A percentile compares a stretch with the other conserved stretches of the same genome.
These are phyloP conservation scores for Limosa lapponica DNA, from an alignment of 2,797 vertebrate species.

Conservation along the genomic window DNA sequence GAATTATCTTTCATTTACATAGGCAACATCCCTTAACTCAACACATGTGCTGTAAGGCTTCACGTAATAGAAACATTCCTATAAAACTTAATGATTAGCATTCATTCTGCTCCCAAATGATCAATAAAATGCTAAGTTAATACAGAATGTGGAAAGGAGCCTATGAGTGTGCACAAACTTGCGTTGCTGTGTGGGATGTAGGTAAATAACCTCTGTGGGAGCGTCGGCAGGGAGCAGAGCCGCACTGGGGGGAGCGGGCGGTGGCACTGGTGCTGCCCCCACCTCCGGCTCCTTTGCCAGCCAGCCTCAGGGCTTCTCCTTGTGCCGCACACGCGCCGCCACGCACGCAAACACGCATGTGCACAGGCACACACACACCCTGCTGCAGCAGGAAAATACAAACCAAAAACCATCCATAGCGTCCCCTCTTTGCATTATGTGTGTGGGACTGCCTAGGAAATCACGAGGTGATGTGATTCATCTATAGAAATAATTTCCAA, in stretches of 20 bases:
- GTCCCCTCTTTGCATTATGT: not conserved
- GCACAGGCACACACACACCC: accelerated
- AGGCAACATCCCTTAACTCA: conserved; percentile 31
- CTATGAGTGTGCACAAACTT: not conserved
- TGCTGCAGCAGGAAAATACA: not conserved
- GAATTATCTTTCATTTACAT: conserved; percentile 59
- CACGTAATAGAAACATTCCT: conserved; percentile 1
- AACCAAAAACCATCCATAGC: not conserved
- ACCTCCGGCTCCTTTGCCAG: accelerated
- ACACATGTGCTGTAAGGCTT: not conserved
- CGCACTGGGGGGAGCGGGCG: not conserved
- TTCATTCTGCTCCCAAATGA: conserved; percentile 29
- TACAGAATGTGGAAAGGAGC: not conserved
- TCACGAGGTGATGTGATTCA: not conserved
- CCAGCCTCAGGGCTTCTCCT: accelerated
- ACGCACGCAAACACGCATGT: accelerated
- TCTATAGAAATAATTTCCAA: not conserved
- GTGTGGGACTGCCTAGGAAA: not conserved
- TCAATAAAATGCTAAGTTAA: conserved; percentile 48
- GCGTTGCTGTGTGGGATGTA: not conserved
- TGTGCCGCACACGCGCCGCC: accelerated
- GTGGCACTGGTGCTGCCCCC: not conserved
- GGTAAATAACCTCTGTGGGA: not conserved
- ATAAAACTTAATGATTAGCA: conserved; percentile 53
- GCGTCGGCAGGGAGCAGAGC: not conserved